Percentiles rank a stretch among this genome's conserved stretches.
Conservation (phyloP, 1,140 invertebrate species). For the Drosophila ambigua region DNA sequence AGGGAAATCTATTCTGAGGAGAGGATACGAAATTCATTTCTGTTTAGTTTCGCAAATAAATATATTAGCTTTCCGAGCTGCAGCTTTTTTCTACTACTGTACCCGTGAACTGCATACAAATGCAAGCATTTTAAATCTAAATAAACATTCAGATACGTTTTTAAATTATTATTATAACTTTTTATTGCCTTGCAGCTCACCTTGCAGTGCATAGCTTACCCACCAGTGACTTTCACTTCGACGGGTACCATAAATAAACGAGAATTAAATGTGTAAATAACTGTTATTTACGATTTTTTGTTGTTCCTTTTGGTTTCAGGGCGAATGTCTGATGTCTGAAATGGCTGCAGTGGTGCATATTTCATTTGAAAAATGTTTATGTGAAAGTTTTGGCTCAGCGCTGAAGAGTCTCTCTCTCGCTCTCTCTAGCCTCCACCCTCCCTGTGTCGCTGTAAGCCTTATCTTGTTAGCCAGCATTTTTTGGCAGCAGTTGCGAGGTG, state of each 20-base stretch:
- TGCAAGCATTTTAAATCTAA: too few species aligned
- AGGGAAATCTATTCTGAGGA: not conserved
- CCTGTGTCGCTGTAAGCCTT: conserved; percentile 1
- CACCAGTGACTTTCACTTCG: conserved; percentile 6
- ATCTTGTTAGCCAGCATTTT: conserved; percentile 24
- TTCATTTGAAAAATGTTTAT: conserved; percentile 65
- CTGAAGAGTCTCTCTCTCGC: conserved; percentile 4
- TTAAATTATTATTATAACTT: too few species aligned
- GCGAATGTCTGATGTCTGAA: conserved; percentile 45
- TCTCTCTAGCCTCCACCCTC: too few species aligned
- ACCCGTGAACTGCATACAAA: too few species aligned
- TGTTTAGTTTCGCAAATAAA: too few species aligned
- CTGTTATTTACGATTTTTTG: conserved; percentile 64
- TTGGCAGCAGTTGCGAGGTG: conserved; percentile 23
- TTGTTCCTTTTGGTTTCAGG: conserved; percentile 16
- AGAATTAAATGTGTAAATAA: conserved; percentile 10
- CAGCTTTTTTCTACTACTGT: too few species aligned
- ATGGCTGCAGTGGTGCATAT: conserved; percentile 70
- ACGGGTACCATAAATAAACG: conserved; percentile 14
- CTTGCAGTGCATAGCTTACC: too few species aligned
- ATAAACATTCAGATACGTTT: too few species aligned
- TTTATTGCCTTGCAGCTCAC: too few species aligned
- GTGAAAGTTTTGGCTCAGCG: conserved; percentile 53
- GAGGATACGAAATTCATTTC: too few species aligned
- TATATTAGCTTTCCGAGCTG: not conserved